Conservation (phyloP, 1,140 invertebrate species). For the Ostrea denselamellosa region DNA sequence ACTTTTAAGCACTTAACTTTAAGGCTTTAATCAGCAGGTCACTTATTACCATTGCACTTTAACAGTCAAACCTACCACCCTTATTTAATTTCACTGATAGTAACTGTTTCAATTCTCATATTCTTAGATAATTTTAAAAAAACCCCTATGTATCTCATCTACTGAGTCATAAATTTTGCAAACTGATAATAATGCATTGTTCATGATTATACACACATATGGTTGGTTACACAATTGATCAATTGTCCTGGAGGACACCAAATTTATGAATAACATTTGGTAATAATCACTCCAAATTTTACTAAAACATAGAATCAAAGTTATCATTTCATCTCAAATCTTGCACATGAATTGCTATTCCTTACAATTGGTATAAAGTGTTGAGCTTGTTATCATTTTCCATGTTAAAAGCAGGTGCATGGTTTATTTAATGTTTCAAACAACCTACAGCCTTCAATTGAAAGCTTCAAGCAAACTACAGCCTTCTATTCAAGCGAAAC, state of each 20-base stretch:
- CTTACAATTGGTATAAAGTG: neutral
- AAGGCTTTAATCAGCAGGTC: neutral
- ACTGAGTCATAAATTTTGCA: neutral
- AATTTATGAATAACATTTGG: neutral
- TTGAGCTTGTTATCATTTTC: neutral
- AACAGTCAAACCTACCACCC: neutral
- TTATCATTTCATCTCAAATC: constrained; percentile 2
- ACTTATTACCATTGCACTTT: neutral
- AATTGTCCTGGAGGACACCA: neutral
- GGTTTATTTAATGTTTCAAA: neutral
- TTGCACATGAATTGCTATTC: neutral
- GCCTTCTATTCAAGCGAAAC: neutral
- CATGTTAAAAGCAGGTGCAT: neutral
- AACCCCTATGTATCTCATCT: neutral
- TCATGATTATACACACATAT: neutral
- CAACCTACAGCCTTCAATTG: neutral
- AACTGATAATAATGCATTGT: neutral
- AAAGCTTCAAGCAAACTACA: constrained; percentile 4
- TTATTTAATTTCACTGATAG: constrained; percentile 8
- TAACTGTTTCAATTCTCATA: neutral
- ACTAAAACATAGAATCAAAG: constrained; percentile 30
- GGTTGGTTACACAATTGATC: constrained; percentile 22
- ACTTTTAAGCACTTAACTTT: neutral
- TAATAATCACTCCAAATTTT: neutral
- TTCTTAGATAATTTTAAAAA: neutral